These are phyloP conservation scores for Neoascia interrupta DNA, from an alignment of 2,888 invertebrate genomes.

Conservation along the genomic window DNA sequence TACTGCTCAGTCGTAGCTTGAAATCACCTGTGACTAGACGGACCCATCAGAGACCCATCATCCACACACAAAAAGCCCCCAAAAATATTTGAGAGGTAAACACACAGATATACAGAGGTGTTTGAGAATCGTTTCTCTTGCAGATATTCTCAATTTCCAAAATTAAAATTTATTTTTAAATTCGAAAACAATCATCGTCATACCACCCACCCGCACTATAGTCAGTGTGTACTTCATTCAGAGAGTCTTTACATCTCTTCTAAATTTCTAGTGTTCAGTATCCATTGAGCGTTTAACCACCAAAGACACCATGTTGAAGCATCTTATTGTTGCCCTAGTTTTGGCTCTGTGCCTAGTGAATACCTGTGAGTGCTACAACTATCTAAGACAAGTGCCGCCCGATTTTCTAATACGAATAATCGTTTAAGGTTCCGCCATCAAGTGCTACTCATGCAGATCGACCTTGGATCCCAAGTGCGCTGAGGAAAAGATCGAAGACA, in stretches of 20 bases:
- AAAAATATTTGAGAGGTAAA: conserved; percentile 4
- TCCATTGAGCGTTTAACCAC: conserved; percentile 13
- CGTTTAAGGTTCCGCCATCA: conserved; percentile 75
- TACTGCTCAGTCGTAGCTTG: conserved; percentile 30
- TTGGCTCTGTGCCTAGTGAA: conserved; percentile 75
- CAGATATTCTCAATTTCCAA: conserved; percentile 5
- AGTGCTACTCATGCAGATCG: conserved; percentile 77
- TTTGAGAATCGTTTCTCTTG: not conserved
- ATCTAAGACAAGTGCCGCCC: no score
- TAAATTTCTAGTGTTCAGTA: conserved; percentile 42
- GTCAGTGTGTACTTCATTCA: no score
- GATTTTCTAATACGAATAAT: not conserved
- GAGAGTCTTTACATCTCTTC: not conserved
- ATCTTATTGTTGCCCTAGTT: conserved; percentile 74
- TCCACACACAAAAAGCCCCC: conserved; percentile 23
- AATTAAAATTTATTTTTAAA: conserved; percentile 47
- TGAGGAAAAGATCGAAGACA: conserved; percentile 73
- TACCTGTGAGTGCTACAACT: conserved; percentile 74
- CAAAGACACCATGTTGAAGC: conserved; percentile 73
- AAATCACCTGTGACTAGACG: conserved; percentile 37
- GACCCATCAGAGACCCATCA: conserved; percentile 28
- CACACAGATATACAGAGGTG: not conserved
- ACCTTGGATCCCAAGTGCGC: conserved; percentile 75
- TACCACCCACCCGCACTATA: not conserved
- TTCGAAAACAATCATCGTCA: conserved; percentile 5